Evolutionary conservation across 2,113 vertebrate genomes (phyloP).

Genomic region (Meriones unguiculatus): DNA sequence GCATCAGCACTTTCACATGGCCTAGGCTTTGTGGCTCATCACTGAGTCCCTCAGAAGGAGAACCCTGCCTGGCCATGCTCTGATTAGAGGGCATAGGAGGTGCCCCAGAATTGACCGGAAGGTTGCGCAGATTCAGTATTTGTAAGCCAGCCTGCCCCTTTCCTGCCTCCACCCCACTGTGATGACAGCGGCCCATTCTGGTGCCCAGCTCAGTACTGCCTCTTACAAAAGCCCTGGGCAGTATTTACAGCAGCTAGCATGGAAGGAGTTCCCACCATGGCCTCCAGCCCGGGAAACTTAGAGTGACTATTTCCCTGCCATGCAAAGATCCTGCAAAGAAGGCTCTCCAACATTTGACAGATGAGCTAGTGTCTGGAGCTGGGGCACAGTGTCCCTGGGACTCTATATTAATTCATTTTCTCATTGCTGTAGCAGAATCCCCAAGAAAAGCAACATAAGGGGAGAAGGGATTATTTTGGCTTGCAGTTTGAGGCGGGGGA

Average conservation of each 20-base stretch:
- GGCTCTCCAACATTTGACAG: not conserved
- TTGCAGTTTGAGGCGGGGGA: not conserved
- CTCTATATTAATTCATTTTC: not conserved
- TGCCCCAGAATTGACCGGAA: not conserved
- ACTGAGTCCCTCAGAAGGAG: not conserved
- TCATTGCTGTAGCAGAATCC: not conserved
- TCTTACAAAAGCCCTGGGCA: too few species aligned
- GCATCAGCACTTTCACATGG: rapidly evolving
- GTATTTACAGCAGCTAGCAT: rapidly evolving
- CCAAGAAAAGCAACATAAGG: not conserved
- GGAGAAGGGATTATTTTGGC: not conserved
- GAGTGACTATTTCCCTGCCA: rapidly evolving
- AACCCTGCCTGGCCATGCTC: not conserved
- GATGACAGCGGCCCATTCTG: too few species aligned
- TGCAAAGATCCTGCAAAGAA: not conserved
- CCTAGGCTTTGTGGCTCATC: not conserved
- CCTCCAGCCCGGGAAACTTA: not conserved
- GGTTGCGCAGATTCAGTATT: not conserved
- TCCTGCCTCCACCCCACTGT: too few species aligned
- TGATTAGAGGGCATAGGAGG: not conserved
- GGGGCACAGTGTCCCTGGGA: not conserved
- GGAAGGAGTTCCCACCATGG: not conserved
- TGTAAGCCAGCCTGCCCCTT: not conserved
- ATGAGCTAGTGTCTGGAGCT: not conserved
- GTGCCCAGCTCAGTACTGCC: rapidly evolving